Evolutionary conservation across 2,113 vertebrate genomes (phyloP), one percentile per base, ranked within the genome.

Genomic region (Clarias batrachus): DNA sequence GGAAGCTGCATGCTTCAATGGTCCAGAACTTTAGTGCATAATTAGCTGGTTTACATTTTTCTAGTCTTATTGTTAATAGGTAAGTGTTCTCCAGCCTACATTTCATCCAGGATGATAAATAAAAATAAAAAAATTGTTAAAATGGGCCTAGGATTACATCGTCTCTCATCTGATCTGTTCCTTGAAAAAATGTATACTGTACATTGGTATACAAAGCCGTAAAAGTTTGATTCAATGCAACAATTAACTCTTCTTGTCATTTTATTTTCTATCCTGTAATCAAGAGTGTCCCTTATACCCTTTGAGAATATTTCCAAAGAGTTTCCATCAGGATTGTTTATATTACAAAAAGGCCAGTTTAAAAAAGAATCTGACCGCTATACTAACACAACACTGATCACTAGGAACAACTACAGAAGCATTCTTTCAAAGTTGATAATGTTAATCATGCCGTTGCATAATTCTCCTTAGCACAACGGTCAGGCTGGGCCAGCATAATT

Each of bases 361-460:
- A 13, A 76, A 76, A 21, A 76, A 74, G 19, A 37, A 19, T 21
- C 33, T 41, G 23, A 21, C 48, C 16, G 25, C 25, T 56, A 56
- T 27, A 27, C 13, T 57, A 57, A 57, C 13, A 57, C n/a, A 79
- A 30, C 27, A 0, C n/a, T 78, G 48, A 33, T 79, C n/a, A 33
- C 25, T 21, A 33, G 56, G 56, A 80, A 37, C n/a, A 80, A 60
- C 6, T 59, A 33, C 78, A 59, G 78, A 37, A 80, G 57, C 78
- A 12, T 80, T 60, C 17, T 37, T n/a, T 57, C 4, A n/a, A 21
- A 73, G 16, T 48, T 37, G 56, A 83, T 88, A 57, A 88, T 33
- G 23, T 78, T 86, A n/a, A 88, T 59, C 30, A 68, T 27, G 23
- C 3, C 17, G 56, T 85, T 79, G 77, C 65, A 80, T 71, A 83